phyloP scores from a whole-genome alignment of 92 coral and sea anemone genomes.

The Parazoanthus swiftii region DNA sequence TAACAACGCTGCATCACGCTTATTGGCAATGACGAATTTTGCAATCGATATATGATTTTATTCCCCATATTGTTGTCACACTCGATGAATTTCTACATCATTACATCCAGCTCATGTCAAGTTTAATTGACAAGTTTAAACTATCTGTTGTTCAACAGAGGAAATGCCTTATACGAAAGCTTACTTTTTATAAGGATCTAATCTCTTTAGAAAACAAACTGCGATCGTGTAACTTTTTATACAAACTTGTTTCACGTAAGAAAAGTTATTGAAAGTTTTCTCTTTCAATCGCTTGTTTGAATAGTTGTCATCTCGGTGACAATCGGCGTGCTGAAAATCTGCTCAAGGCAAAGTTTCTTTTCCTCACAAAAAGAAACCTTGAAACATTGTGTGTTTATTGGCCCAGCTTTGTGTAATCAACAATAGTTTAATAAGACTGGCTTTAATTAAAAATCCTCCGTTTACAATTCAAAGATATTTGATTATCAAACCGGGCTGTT shows the following conservation, averaged over 20 bases:
- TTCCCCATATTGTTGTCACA: constrained; percentile 34
- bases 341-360: constrained; percentile 41
- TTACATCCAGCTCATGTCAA: constrained; percentile 62
- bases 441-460: constrained; percentile 95
- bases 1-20: constrained; percentile 6
- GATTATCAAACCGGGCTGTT: constrained; percentile 74
- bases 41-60: constrained; percentile 15
- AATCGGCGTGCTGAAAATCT: constrained; percentile 19
- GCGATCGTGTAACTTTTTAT: constrained; percentile 16
- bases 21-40: constrained; percentile 11
- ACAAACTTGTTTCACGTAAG: neutral
- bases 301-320: constrained; percentile 1
- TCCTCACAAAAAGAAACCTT: constrained; percentile 55
- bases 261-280: constrained; percentile 1
- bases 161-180: constrained; percentile 35
- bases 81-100: constrained; percentile 42
- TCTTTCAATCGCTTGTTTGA: neutral
- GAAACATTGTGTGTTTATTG: constrained; percentile 64
- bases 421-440: constrained; percentile 95
- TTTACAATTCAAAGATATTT: constrained; percentile 94
- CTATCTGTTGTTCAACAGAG: constrained; percentile 62
- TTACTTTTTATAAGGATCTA: constrained; percentile 42
- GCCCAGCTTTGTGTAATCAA: constrained; percentile 90
- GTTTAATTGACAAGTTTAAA: constrained; percentile 73
- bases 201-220: constrained; percentile 44